These are phyloP conservation scores for Seira ritae DNA, from an alignment of 2,888 invertebrate species.

Conservation along the genomic window DNA sequence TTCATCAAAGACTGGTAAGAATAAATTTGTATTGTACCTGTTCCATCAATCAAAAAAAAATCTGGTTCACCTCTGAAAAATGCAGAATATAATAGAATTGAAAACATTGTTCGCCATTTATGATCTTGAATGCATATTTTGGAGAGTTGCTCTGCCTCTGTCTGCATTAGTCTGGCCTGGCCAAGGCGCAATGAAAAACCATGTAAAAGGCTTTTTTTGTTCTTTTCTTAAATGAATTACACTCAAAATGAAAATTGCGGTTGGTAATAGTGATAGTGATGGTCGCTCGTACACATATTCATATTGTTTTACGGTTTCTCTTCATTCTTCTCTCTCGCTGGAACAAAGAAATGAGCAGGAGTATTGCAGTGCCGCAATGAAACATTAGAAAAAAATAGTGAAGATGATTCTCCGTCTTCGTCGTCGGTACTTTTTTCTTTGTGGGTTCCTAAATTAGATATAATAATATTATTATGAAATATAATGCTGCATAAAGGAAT, in stretches of 20 bases:
- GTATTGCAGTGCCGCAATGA: not conserved
- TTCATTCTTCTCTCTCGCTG: not conserved
- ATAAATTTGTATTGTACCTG: conserved; percentile 9
- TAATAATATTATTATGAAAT: conserved; percentile 62
- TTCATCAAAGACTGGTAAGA: not conserved
- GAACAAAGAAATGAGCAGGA: not conserved
- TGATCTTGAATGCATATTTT: conserved; percentile 6
- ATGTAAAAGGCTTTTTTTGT: not conserved
- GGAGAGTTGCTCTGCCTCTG: too few species aligned
- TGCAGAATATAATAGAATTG: not conserved
- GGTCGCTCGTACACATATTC: not conserved
- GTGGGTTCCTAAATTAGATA: conserved; percentile 59
- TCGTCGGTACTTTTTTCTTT: conserved; percentile 58
- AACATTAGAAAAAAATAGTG: conserved; percentile 7
- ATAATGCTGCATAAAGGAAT: conserved; percentile 58
- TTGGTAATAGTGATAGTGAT: too few species aligned
- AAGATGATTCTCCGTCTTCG: conserved; percentile 31
- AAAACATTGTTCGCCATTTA: not conserved
- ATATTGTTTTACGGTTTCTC: not conserved
- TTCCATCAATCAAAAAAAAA: conserved; percentile 21
- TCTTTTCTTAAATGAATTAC: conserved; percentile 11
- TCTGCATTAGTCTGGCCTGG: not conserved
- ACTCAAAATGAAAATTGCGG: not conserved
- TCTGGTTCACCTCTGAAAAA: conserved; percentile 21
- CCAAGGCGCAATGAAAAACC: not conserved